phyloP scores from a whole-genome alignment of 2,113 vertebrate species.

The Maccullochella peelii region DNA sequence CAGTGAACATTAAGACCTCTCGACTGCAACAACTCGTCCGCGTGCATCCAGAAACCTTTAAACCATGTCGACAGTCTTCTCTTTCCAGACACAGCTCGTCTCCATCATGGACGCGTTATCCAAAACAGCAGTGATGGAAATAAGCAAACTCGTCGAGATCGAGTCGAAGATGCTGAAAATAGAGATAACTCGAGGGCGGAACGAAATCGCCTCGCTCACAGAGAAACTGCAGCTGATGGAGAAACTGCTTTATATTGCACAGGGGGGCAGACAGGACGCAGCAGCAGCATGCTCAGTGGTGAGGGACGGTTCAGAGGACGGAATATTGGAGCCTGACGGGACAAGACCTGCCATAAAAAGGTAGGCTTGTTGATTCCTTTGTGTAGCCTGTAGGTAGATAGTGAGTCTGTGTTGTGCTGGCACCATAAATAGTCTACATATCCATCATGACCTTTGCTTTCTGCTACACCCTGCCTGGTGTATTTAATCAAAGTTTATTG shows the following conservation, averaged over 20 bases:
- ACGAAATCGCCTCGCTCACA: slow-evolving; percentile 77
- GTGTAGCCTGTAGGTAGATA: neutral
- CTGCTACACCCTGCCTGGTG: neutral
- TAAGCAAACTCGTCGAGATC: slow-evolving; percentile 83
- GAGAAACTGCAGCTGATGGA: slow-evolving; percentile 84
- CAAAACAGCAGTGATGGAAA: slow-evolving; percentile 82
- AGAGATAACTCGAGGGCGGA: slow-evolving; percentile 81
- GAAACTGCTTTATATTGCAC: slow-evolving; percentile 75
- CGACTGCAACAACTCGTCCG: neutral
- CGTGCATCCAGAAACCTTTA: neutral
- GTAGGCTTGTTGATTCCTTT: slow-evolving; percentile 43
- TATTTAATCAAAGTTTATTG: slow-evolving; percentile 36
- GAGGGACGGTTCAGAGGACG: slow-evolving; percentile 38
- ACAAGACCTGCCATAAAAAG: slow-evolving; percentile 59
- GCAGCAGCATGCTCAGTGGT: slow-evolving; percentile 16
- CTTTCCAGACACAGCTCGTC: slow-evolving; percentile 81
- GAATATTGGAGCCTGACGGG: slow-evolving; percentile 33
- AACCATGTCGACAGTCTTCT: slow-evolving; percentile 77
- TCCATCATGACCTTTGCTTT: neutral
- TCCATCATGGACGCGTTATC: slow-evolving; percentile 83
- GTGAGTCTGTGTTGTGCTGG: neutral
- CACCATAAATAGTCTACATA: neutral
- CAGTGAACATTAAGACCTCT: neutral
- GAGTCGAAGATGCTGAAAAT: slow-evolving; percentile 82
- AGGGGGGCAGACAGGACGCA: slow-evolving; percentile 61